Evolutionary conservation across 2,888 invertebrate species (phyloP), one percentile per base, ranked within the genome.

Genomic region (Eristalis pertinax): DNA sequence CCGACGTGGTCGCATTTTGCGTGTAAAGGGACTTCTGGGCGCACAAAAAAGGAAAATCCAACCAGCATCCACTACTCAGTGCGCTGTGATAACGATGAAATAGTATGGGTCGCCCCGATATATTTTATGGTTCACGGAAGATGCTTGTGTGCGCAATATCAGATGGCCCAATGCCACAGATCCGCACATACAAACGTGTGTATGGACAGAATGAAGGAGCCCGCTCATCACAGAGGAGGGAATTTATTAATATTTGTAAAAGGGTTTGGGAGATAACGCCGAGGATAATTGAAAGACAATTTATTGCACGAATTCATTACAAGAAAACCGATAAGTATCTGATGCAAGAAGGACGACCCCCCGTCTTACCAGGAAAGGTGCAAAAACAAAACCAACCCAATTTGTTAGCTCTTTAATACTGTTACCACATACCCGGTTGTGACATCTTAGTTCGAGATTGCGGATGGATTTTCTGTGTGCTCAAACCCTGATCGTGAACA

Each of bases 51-150:
- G 35, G 67, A 81, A 77, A 73, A 60, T 29, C 29, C 41, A 74
- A 78, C 50, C 19, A 74, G 65, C 38, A 73, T 24, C 58, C 41
- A 82, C 77, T 58, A 68, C 67, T 77, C 69, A 74, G 74, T 50
- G 69, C 69, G 64, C 65, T 73, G 65, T 72, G 78, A 86, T 83
- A 83, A 83, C 74, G 63, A 83, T 86, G 86, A 86, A 75, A 83
- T 83, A 83, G 83, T 74, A 68, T 68, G 74, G 82, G 73, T 75
- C 78, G 60, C 83, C 70, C 62, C 74, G 70, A 83, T 82, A 83
- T 86, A 74, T 64, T 83, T 78, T 83, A 77, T 63, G 81, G 68
- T 73, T 64, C 43, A 64, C 43, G 64, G 65, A 67, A 83, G 77
- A 75, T 86, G 74, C 73, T 74, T 70, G 65, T 74, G 69, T 22